These are phyloP conservation scores for Dryococelus australis DNA, from an alignment of 2,888 invertebrate species.

Conservation along the genomic window DNA sequence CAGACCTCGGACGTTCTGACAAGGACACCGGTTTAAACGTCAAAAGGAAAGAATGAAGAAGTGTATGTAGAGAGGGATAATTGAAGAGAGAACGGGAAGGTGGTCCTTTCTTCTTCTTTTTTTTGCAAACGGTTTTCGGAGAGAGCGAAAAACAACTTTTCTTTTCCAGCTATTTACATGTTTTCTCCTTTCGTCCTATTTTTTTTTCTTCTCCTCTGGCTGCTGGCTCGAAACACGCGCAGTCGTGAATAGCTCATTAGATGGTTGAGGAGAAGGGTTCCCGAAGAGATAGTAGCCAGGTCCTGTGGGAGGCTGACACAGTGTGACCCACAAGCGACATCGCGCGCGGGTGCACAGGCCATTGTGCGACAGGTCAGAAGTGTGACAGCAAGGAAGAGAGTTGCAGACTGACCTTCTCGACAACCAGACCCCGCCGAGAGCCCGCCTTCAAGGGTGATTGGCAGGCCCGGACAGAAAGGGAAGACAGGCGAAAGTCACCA, in stretches of 20 bases:
- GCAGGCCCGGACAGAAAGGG: neutral
- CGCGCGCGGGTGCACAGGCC: neutral
- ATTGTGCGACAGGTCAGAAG: neutral
- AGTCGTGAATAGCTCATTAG: neutral
- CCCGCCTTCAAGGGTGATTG: neutral
- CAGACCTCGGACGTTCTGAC: no score
- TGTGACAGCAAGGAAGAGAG: neutral
- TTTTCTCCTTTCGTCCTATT: neutral
- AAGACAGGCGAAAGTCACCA: no score
- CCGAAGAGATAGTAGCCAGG: neutral
- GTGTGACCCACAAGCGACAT: neutral
- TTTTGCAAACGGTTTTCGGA: neutral
- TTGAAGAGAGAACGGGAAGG: no score
- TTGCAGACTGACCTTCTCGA: neutral
- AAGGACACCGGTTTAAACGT: no score
- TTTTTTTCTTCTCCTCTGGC: no score
- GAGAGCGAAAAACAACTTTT: neutral
- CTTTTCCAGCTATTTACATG: neutral
- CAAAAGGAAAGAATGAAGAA: no score
- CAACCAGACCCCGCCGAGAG: neutral
- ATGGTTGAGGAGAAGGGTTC: neutral
- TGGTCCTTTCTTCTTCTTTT: no score
- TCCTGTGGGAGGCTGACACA: neutral
- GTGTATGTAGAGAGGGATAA: no score
- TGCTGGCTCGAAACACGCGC: neutral